These are phyloP conservation scores for Hiodon tergisus DNA, from an alignment of 2,113 vertebrate species.

Conservation along the genomic window DNA sequence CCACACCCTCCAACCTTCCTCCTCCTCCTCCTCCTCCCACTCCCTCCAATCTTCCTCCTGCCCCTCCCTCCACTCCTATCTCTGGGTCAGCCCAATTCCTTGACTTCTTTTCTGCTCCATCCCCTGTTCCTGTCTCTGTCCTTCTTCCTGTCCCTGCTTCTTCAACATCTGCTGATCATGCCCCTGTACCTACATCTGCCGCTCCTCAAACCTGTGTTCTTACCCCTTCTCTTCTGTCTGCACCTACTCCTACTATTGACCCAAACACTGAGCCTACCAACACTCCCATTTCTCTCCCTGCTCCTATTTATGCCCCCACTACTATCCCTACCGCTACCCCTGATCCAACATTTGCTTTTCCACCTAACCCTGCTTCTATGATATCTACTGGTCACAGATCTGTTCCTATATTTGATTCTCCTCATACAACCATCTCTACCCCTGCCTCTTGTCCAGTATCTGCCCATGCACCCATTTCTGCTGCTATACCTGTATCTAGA, in stretches of 20 bases:
- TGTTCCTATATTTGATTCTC: no score
- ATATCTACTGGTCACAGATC: no score
- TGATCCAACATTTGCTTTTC: background rate
- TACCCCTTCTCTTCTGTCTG: background rate
- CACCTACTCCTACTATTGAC: background rate
- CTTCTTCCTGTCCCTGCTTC: background rate
- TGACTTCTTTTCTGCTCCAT: no score
- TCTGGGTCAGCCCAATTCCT: background rate
- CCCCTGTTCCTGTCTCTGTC: background rate
- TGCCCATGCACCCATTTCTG: no score
- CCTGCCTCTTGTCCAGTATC: background rate
- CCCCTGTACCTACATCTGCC: background rate
- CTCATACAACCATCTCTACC: background rate
- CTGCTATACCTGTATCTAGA: no score
- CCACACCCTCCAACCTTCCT: no score
- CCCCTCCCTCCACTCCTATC: background rate
- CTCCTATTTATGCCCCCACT: background rate
- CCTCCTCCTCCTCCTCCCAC: no score
- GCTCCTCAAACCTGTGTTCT: background rate
- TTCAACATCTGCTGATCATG: no score
- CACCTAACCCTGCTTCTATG: background rate
- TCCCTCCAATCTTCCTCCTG: background rate
- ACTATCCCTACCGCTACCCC: conserved; percentile 18
- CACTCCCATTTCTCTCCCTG: background rate
- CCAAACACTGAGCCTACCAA: background rate